phyloP scores from a whole-genome alignment of 2,888 invertebrate genomes.

The Ophion costatus region DNA sequence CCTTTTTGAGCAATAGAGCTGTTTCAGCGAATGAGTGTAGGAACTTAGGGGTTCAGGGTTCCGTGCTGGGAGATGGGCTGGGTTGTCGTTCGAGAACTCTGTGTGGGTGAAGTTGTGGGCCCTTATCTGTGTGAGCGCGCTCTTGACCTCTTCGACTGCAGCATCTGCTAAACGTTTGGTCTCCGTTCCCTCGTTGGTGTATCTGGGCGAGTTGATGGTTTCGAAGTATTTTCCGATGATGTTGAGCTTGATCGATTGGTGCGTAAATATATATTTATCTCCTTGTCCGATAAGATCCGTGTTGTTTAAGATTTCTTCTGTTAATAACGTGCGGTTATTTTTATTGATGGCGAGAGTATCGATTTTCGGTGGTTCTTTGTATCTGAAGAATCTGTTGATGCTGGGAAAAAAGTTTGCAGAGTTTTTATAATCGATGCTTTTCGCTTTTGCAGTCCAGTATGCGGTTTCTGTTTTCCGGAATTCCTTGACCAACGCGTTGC shows the following conservation, averaged over 20 bases:
- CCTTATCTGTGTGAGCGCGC: not conserved
- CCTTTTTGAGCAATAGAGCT: not conserved
- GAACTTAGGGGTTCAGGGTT: not conserved
- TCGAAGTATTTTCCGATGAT: constrained; percentile 11
- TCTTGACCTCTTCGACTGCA: not conserved
- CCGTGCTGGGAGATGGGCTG: not conserved
- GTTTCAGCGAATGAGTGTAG: not conserved
- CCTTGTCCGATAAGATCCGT: not conserved
- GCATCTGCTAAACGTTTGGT: not conserved
- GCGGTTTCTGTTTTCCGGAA: constrained; percentile 10
- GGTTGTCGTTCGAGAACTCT: constrained; percentile 7
- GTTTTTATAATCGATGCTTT: constrained; percentile 32
- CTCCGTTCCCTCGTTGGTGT: constrained; percentile 19
- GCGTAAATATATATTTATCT: not conserved
- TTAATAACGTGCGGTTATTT: constrained; percentile 8
- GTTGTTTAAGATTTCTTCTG: not conserved
- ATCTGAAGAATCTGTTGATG: constrained; percentile 30
- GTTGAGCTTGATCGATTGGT: not conserved
- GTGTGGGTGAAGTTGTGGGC: constrained; percentile 6
- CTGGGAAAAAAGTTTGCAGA: constrained; percentile 39
- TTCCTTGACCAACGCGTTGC: not conserved
- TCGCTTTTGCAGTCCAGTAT: constrained; percentile 33
- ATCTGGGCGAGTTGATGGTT: constrained; percentile 53
- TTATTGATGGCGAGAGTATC: constrained; percentile 29
- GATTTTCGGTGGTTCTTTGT: constrained; percentile 38